Percentiles rank a stretch among this genome's conserved stretches.
phyloP scores from a whole-genome alignment of 2,113 vertebrate genomes.

The Microtus montanus region DNA sequence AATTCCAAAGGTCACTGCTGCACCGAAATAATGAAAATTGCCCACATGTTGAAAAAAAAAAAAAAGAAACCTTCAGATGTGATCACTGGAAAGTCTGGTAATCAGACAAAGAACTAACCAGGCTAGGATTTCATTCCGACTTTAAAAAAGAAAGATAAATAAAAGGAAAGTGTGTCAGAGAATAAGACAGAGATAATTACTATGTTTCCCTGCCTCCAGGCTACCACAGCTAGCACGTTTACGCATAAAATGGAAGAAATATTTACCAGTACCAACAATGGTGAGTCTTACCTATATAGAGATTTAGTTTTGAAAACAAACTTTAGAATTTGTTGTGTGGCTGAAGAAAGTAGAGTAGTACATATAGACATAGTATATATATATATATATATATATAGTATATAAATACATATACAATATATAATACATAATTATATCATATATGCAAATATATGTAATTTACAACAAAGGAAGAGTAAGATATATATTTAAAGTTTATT shows the following conservation, averaged over 20 bases:
- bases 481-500: conserved; percentile 24
- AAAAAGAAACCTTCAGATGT: conserved; percentile 73
- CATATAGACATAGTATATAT: not conserved
- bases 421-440: not conserved
- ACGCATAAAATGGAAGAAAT: conserved; percentile 57
- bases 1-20: conserved; percentile 90
- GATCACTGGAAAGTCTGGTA: conserved; percentile 81
- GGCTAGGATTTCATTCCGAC: conserved; percentile 68
- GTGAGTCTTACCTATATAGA: not conserved
- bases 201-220: conserved; percentile 43
- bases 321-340: not conserved
- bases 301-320: conserved; percentile 37
- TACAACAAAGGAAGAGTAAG: not conserved
- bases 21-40: conserved; percentile 92
- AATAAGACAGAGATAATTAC: conserved; percentile 45
- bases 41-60: conserved; percentile 85
- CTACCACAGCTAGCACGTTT: conserved; percentile 45
- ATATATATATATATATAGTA: not conserved
- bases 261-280: not conserved
- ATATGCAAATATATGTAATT: not conserved
- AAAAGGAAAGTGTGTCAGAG: not conserved
- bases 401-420: not conserved
- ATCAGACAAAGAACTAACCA: conserved; percentile 62
- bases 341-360: conserved; percentile 29
- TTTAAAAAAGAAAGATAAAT: conserved; percentile 25